phyloP scores from a whole-genome alignment of 1,140 invertebrate species.

The Medauroidea extradentata region DNA sequence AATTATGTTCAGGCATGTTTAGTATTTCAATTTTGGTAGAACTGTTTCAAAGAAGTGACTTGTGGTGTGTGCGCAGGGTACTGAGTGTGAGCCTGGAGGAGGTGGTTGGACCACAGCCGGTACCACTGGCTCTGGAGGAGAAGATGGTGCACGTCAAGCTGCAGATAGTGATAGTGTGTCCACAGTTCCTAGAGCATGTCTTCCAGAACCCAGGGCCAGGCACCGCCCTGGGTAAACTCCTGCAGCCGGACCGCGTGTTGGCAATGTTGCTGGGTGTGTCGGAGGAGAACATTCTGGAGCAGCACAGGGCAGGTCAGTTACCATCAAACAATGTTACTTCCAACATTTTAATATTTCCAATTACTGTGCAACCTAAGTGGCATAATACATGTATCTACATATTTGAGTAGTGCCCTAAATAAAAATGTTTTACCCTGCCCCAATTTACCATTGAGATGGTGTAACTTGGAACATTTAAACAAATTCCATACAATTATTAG shows the following conservation, averaged over 20 bases:
- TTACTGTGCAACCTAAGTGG: too few species aligned
- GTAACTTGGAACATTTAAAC: too few species aligned
- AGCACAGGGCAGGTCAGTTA: constrained; percentile 50
- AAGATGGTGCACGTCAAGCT: constrained; percentile 33
- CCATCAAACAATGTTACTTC: too few species aligned
- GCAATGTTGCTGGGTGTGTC: constrained; percentile 73
- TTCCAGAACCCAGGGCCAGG: constrained; percentile 50
- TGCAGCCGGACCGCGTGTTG: constrained; percentile 65
- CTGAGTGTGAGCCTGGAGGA: constrained; percentile 69
- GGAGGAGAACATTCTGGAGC: constrained; percentile 55
- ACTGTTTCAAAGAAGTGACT: too few species aligned
- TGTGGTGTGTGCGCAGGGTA: constrained; percentile 51
- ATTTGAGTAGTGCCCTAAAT: too few species aligned
- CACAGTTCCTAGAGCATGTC: constrained; percentile 60
- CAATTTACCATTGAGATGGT: too few species aligned
- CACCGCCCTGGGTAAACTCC: constrained; percentile 52
- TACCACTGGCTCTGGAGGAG: constrained; percentile 51
- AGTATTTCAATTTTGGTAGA: too few species aligned
- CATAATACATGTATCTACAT: too few species aligned
- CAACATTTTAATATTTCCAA: too few species aligned
- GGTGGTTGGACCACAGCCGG: constrained; percentile 43
- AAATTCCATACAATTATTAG: too few species aligned
- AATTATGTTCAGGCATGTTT: too few species aligned
- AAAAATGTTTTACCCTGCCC: too few species aligned
- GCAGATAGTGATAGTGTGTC: constrained; percentile 75